Evolutionary conservation across 2,888 invertebrate species (phyloP), one percentile per base, ranked within the genome.

Genomic region (Rhorus exstirpatorius): DNA sequence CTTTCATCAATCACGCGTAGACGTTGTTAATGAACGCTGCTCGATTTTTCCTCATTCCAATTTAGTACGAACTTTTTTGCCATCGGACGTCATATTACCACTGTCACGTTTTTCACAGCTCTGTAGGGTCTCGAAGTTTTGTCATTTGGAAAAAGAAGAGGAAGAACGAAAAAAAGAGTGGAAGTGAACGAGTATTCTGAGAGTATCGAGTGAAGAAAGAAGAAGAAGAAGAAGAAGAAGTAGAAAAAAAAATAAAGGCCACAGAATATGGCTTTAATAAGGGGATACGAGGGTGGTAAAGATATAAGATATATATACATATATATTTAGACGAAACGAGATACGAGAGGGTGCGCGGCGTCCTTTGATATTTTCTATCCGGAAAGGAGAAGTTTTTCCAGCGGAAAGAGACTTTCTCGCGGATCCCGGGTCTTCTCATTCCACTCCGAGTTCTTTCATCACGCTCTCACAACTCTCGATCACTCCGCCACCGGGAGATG

Each of bases 361-460:
- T 24, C 26, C 70, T 82, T 82, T 70, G 63, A 74, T 61, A 75
- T 70, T 78, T 75, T 49, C 49, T 12, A 55, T 51, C 41, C 38
- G 78, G 61, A 74, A 70, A 70, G 70, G 74, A 78, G 35, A 68
- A 78, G 72, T 79, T 82, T 82, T 82, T 78, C 74, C 55, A 74
- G 68, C 68, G 68, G 63, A 78, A 75, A 74, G 53, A 81, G 46
- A 60, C 60, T 49, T 55, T 35, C 38, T 61, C 63, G 31, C 41
- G 24, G 24, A 24, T 53, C 24, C 7, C 35, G 31, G 17, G 55
- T 26, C 41, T 60, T 38, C 63, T 74, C 74, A 74, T 74, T 63
- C 35, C 74, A 24, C 49, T 49, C 38, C 60, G 21, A 49, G 17
- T 6, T 71, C 55, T 38, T 44, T 46, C 71, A 31, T 58, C 58